Evolutionary conservation across 2,113 vertebrate species (phyloP).

Genomic region (Anoura caudifer): DNA sequence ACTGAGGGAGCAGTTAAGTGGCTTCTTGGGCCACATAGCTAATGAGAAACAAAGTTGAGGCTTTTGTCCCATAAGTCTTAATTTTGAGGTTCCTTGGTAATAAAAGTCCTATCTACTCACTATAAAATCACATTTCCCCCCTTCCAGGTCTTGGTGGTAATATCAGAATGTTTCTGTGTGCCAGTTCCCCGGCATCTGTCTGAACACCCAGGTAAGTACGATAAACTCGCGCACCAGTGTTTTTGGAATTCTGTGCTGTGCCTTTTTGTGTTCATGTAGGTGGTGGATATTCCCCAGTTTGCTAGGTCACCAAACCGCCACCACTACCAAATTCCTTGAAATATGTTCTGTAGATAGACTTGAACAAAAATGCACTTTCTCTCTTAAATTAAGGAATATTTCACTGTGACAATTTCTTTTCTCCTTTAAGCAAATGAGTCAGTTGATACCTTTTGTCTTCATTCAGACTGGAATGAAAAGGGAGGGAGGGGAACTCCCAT

Average conservation of each 20-base stretch:
- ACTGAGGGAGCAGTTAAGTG: not conserved
- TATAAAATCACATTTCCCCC: not conserved
- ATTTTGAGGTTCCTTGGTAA: not conserved
- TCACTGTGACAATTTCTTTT: not conserved
- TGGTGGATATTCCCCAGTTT: not conserved
- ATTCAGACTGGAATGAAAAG: not conserved
- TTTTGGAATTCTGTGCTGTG: not conserved
- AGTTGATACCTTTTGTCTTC: not conserved
- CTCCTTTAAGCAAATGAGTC: not conserved
- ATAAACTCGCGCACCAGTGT: not conserved
- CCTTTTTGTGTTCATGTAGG: not conserved
- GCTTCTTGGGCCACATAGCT: not conserved
- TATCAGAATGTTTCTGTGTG: slow-evolving; percentile 87
- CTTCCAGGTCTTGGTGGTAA: slow-evolving; percentile 85
- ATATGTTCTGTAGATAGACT: not conserved
- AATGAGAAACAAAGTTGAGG: not conserved
- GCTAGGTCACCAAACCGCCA: not conserved
- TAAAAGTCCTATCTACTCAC: not conserved
- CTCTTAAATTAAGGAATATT: not conserved
- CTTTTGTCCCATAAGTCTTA: not conserved
- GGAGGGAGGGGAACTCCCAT: not conserved
- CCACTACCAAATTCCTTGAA: not conserved
- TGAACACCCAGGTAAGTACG: slow-evolving; percentile 80
- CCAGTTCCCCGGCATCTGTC: slow-evolving; percentile 76
- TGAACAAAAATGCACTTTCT: not conserved